Evolutionary conservation across 2,113 vertebrate genomes (phyloP).

Genomic region (Plecturocebus donacophilus): DNA sequence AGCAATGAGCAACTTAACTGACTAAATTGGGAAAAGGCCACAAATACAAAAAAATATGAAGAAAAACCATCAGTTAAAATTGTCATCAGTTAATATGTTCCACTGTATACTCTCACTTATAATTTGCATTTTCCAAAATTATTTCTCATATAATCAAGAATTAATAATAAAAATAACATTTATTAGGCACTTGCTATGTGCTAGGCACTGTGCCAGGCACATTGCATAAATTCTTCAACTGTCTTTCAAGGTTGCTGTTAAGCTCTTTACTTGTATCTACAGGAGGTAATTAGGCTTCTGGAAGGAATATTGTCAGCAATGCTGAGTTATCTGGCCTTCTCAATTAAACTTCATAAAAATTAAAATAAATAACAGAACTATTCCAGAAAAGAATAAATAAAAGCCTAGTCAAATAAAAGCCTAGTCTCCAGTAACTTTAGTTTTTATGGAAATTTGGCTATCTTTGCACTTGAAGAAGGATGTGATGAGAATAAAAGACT

Average conservation of each 20-base stretch:
- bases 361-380: slow-evolving; percentile 16
- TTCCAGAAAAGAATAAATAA: not conserved
- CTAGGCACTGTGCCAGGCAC: not conserved
- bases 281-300: not conserved
- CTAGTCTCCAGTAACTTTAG: not conserved
- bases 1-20: not conserved
- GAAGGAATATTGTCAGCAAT: not conserved
- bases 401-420: not conserved
- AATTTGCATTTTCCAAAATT: not conserved
- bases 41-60: not conserved
- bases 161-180: not conserved
- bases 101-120: not conserved
- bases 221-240: not conserved
- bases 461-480: slow-evolving; percentile 27
- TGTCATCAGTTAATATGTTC: not conserved
- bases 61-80: not conserved
- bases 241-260: not conserved
- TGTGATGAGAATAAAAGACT: not conserved
- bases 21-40: not conserved
- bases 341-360: slow-evolving; percentile 12
- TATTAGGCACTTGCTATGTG: not conserved
- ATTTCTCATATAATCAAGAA: slow-evolving; percentile 40
- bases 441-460: not conserved
- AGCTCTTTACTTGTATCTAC: not conserved
- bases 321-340: not conserved